These are phyloP conservation scores for Coelopa frigida DNA, from an alignment of 1,140 invertebrate species.

Conservation along the genomic window DNA sequence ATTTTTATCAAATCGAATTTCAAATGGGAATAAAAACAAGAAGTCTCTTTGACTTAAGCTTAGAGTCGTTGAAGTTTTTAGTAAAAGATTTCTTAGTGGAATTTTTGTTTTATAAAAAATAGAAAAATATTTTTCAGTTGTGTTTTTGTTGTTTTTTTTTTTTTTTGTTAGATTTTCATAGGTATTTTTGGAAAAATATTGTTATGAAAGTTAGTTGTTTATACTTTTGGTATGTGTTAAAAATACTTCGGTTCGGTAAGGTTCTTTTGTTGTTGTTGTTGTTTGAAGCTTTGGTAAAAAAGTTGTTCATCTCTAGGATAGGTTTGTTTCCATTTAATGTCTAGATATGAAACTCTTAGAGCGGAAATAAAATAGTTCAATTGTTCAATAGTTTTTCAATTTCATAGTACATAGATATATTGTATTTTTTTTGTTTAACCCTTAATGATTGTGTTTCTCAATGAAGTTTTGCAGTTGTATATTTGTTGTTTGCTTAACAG, in stretches of 20 bases:
- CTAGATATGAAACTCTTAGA: too few species aligned
- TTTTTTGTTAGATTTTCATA: not conserved
- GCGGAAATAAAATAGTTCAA: too few species aligned
- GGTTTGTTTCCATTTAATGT: slow-evolving; percentile 4
- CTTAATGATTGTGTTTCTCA: slow-evolving; percentile 6
- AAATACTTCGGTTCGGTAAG: slow-evolving; percentile 3
- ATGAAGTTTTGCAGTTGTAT: not conserved
- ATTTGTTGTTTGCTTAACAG: slow-evolving; percentile 4
- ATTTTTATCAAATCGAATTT: too few species aligned
- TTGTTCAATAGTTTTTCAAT: too few species aligned
- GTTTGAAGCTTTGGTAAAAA: slow-evolving; percentile 20
- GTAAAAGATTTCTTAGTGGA: too few species aligned
- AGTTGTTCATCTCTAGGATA: not conserved
- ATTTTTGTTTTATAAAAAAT: not conserved
- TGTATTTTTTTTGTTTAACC: slow-evolving; percentile 6
- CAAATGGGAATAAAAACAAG: too few species aligned
- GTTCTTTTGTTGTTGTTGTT: slow-evolving; percentile 18
- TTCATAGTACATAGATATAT: slow-evolving; percentile 6
- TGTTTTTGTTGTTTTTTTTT: not conserved
- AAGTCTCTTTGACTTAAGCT: too few species aligned
- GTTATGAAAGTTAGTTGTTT: not conserved
- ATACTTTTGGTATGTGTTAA: not conserved
- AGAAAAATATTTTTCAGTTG: not conserved
- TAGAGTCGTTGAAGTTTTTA: too few species aligned
- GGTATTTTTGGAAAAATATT: not conserved